phyloP scores from a whole-genome alignment of 2,113 vertebrate genomes.

The Scomber colias region DNA sequence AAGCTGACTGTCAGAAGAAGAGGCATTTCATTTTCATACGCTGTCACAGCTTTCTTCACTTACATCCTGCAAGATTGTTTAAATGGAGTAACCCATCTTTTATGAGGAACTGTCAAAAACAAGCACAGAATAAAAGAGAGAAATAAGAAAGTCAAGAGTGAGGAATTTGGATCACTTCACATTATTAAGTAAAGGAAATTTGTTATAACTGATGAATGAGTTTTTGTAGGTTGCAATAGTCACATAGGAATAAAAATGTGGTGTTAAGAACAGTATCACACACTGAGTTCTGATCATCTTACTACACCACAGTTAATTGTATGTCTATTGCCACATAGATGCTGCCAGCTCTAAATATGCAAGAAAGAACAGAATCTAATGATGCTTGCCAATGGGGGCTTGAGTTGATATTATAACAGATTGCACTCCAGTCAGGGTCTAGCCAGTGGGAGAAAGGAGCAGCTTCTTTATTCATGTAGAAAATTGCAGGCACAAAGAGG shows the following conservation, averaged over 20 bases:
- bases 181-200: constrained; percentile 17
- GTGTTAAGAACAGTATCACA: constrained; percentile 24
- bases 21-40: constrained; percentile 43
- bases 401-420: constrained; percentile 78
- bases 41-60: constrained; percentile 41
- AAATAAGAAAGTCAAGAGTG: constrained; percentile 12
- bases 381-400: constrained; percentile 72
- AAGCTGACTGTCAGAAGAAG: constrained; percentile 57
- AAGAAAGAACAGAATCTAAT: constrained; percentile 68
- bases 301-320: constrained; percentile 51
- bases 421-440: constrained; percentile 74
- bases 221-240: constrained; percentile 11
- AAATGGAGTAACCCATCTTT: constrained; percentile 25
- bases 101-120: constrained; percentile 23
- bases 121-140: constrained; percentile 12
- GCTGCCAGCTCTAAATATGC: constrained; percentile 59
- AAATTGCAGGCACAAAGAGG: constrained; percentile 80
- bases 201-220: constrained; percentile 15
- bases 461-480: constrained; percentile 80
- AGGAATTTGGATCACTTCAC: constrained; percentile 23
- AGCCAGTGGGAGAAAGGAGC: constrained; percentile 71
- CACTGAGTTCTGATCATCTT: constrained; percentile 9
- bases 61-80: constrained; percentile 38
- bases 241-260: constrained; percentile 5
- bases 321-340: constrained; percentile 41